Evolutionary conservation across 2,888 invertebrate genomes (phyloP).

Genomic region (Orthosia incerta): DNA sequence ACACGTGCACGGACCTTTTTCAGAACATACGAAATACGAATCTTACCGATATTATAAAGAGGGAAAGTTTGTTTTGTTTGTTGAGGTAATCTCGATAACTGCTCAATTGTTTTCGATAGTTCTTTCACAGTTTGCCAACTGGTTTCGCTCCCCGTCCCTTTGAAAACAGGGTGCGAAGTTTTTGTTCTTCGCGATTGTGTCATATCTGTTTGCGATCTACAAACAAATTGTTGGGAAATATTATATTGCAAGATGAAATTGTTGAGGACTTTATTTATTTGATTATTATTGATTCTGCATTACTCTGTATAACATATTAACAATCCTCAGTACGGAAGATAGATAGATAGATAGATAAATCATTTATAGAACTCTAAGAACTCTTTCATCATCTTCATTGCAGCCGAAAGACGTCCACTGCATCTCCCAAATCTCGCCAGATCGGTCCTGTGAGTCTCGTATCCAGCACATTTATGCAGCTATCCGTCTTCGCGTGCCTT

Average conservation of each 20-base stretch:
- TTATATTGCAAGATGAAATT: constrained; percentile 17
- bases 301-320: not conserved
- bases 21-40: constrained; percentile 43
- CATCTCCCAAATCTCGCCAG: too few species aligned
- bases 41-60: constrained; percentile 57
- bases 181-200: constrained; percentile 44
- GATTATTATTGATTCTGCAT: constrained; percentile 5
- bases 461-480: too few species aligned
- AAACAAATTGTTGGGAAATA: constrained; percentile 37
- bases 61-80: constrained; percentile 61
- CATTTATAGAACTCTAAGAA: too few species aligned
- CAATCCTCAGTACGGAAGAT: not conserved
- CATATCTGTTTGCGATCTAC: constrained; percentile 44
- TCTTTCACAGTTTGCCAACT: constrained; percentile 61
- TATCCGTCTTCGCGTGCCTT: too few species aligned
- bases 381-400: too few species aligned
- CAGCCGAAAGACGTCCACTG: too few species aligned
- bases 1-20: constrained; percentile 32
- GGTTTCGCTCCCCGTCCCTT: constrained; percentile 49
- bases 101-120: constrained; percentile 63
- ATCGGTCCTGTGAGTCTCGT: too few species aligned
- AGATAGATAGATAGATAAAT: too few species aligned
- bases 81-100: constrained; percentile 64
- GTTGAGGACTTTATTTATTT: constrained; percentile 5
- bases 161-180: constrained; percentile 56